Evolutionary conservation across 2,888 invertebrate genomes (phyloP).

Genomic region (Ctenicera cuprea): DNA sequence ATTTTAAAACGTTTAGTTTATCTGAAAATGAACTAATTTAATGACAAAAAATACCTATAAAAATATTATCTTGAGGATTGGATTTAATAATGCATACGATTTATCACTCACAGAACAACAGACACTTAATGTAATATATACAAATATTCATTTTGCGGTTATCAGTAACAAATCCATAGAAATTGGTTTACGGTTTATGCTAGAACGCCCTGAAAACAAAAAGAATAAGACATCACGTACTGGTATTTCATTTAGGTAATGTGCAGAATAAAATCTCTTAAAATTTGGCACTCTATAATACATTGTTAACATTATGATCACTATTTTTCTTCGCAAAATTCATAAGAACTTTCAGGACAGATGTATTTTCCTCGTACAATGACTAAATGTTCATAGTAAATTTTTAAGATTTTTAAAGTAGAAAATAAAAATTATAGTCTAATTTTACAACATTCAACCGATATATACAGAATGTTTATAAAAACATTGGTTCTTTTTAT

Average conservation of each 20-base stretch:
- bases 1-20: too few relatives aligned
- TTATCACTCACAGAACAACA: too few relatives aligned
- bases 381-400: slow-evolving; percentile 15
- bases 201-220: too few relatives aligned
- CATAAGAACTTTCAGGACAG: slow-evolving; percentile 42
- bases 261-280: slow-evolving; percentile 24
- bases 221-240: background rate
- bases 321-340: slow-evolving; percentile 34
- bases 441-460: slow-evolving; percentile 37
- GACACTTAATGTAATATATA: too few relatives aligned
- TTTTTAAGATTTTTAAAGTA: slow-evolving; percentile 15
- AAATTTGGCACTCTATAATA: slow-evolving; percentile 43
- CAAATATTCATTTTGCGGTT: too few relatives aligned
- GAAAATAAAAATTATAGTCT: slow-evolving; percentile 29
- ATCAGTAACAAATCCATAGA: too few relatives aligned
- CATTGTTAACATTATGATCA: slow-evolving; percentile 33
- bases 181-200: too few relatives aligned
- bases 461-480: slow-evolving; percentile 25
- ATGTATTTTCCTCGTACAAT: slow-evolving; percentile 4
- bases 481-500: background rate
- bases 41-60: too few relatives aligned
- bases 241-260: slow-evolving; percentile 11
- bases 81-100: too few relatives aligned
- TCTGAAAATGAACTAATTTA: too few relatives aligned
- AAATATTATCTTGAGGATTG: too few relatives aligned